Conservation (phyloP, 2,797 vertebrate species). For the Manis pentadactyla region DNA sequence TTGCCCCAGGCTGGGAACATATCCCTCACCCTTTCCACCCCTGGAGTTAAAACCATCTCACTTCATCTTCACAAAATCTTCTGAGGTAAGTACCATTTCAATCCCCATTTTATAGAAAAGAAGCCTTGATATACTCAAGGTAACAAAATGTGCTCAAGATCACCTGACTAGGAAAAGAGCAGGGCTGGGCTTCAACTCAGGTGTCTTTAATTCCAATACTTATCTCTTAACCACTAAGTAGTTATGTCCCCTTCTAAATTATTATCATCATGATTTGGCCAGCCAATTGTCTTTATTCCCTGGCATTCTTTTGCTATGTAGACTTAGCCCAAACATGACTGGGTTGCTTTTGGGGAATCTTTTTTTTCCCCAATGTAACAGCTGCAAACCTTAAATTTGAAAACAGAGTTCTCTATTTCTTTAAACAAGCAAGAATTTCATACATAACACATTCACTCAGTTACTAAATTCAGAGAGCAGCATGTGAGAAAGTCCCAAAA, state of each 20-base stretch:
- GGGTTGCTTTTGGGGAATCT: background rate
- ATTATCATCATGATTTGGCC: background rate
- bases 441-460: conserved; percentile 50
- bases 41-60: background rate
- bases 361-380: background rate
- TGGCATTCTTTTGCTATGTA: background rate
- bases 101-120: background rate
- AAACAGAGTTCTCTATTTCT: conserved; percentile 68
- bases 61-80: background rate
- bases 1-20: too few species aligned
- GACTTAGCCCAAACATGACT: background rate
- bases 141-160: background rate
- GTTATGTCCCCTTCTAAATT: background rate
- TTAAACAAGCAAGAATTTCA: conserved; percentile 65
- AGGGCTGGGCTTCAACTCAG: background rate
- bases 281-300: background rate
- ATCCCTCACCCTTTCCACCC: too few species aligned
- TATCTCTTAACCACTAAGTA: background rate
- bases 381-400: conserved; percentile 58
- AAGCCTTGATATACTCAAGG: background rate
- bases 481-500: conserved; percentile 51
- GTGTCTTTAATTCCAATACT: background rate
- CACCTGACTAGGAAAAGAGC: background rate
- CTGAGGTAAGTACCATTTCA: background rate
- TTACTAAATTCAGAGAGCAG: conserved; percentile 71